phyloP scores from a whole-genome alignment of 2,888 invertebrate species.

The Apotomis betuletana region DNA sequence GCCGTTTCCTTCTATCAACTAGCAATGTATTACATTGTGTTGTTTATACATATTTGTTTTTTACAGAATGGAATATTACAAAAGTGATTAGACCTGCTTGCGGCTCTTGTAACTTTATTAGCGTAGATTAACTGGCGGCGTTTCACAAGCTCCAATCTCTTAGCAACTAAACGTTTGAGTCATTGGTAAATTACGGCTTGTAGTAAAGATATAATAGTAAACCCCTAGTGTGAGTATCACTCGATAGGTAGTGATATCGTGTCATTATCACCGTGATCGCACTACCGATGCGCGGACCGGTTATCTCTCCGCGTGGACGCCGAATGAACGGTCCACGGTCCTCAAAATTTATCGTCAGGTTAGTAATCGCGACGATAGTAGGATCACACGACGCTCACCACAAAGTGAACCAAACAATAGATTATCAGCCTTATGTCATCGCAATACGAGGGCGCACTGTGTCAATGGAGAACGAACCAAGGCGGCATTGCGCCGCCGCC shows the following conservation, averaged over 20 bases:
- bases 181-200: slow-evolving; percentile 43
- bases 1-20: slow-evolving; percentile 16
- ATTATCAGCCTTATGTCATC: slow-evolving; percentile 41
- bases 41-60: slow-evolving; percentile 2
- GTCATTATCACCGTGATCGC: slow-evolving; percentile 66
- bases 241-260: slow-evolving; percentile 57
- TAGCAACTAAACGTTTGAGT: slow-evolving; percentile 12
- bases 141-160: slow-evolving; percentile 9
- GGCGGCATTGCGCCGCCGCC: slow-evolving; percentile 72
- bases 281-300: slow-evolving; percentile 62
- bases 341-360: slow-evolving; percentile 69
- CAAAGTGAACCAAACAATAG: slow-evolving; percentile 23
- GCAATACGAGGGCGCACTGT: slow-evolving; percentile 31
- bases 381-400: slow-evolving; percentile 50
- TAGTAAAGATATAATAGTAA: slow-evolving; percentile 48
- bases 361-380: slow-evolving; percentile 48
- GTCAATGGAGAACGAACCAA: slow-evolving; percentile 36
- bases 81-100: neutral
- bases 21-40: neutral
- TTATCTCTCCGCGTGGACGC: slow-evolving; percentile 70
- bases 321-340: slow-evolving; percentile 72
- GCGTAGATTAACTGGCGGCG: neutral
- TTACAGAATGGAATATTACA: slow-evolving; percentile 9
- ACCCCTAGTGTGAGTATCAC: slow-evolving; percentile 60
- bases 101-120: slow-evolving; percentile 14